Base-by-base conservation (phyloP, 2,888 invertebrate genomes). In the Trissoscelio sp. region DNA sequence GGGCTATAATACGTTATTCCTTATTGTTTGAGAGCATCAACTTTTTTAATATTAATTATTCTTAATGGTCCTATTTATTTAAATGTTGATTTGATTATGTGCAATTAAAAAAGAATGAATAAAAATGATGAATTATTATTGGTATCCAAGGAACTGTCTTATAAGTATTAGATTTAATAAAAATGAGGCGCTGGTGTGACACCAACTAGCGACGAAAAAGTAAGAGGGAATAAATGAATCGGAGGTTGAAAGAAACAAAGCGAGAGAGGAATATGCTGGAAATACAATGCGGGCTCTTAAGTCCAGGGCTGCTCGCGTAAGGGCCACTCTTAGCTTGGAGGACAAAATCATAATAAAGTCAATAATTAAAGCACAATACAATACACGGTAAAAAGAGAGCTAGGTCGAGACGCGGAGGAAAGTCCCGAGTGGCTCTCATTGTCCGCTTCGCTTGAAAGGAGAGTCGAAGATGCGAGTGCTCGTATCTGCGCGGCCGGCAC, bases 271-370 rank as follows among this genome's bases (percentile, higher is more conserved):
- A 58, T 64, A 72, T 53, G 62, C 57, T 73, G 74, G 75, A 74
- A 79, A 79, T 77, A 83, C 82, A 82, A 81, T 80, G 80, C 64
- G 80, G 72, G 60, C 79, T 75, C 77, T 83, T 74, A 79, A 79
- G 80, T 75, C 82, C 62, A 77, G 78, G 72, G 80, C 73, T 80
- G 78, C 80, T 79, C 75, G 51, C 72, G 82, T 75, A 75, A 69
- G 82, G 83, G 82, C 83, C 75, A 78, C 83, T 84, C 83, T 81
- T 80, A 81, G 84, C 73, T 85, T 78, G 86, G 85, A 87, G 87
- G 88, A 88, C 87, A 86, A 88, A 89, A 88, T 89, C 85, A 89
- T 89, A 89, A 89, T 89, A 89, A 89, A 88, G 88, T 87, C 88
- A 88, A 88, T 90, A 90, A 90, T 90, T 89, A 89, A 89, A 87